Evolutionary conservation across 2,888 invertebrate genomes (phyloP).

Genomic region (Tetrapedia diversipes): DNA sequence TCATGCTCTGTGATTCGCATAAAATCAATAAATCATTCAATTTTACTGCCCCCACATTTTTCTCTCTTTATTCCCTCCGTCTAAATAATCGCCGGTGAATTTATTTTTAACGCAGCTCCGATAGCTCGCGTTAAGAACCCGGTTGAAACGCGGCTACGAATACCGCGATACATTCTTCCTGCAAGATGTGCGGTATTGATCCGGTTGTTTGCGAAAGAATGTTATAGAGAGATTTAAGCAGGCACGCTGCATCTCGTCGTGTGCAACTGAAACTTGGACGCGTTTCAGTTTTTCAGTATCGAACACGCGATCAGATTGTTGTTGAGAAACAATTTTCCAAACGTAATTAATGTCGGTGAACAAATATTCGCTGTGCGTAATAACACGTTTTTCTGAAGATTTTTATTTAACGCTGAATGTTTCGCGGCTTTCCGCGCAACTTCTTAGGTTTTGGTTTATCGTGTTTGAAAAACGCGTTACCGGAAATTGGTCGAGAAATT

Average conservation of each 20-base stretch:
- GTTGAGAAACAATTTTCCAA: not conserved
- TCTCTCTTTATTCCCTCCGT: not conserved
- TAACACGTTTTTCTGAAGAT: too few species aligned
- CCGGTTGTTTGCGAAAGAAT: slow-evolving; percentile 44
- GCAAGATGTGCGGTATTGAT: slow-evolving; percentile 47
- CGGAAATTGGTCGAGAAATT: too few species aligned
- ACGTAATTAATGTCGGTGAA: not conserved
- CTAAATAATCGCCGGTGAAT: slow-evolving; percentile 5
- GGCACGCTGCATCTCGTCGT: not conserved
- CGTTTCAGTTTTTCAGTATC: not conserved
- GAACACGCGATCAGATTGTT: not conserved
- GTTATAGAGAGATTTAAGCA: slow-evolving; percentile 30
- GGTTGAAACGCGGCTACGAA: slow-evolving; percentile 30
- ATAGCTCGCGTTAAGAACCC: not conserved
- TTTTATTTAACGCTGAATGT: too few species aligned
- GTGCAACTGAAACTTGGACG: not conserved
- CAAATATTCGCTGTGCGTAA: not conserved
- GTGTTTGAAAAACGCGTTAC: too few species aligned
- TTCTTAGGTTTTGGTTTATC: too few species aligned
- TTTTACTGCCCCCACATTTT: not conserved
- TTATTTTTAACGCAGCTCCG: slow-evolving; percentile 2
- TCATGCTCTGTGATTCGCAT: slow-evolving; percentile 24
- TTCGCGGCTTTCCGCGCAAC: too few species aligned
- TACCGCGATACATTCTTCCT: slow-evolving; percentile 37
- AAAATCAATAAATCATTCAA: slow-evolving; percentile 40